Base-by-base conservation (phyloP, 2,888 invertebrate species). In the Dicyrtomina minuta region DNA sequence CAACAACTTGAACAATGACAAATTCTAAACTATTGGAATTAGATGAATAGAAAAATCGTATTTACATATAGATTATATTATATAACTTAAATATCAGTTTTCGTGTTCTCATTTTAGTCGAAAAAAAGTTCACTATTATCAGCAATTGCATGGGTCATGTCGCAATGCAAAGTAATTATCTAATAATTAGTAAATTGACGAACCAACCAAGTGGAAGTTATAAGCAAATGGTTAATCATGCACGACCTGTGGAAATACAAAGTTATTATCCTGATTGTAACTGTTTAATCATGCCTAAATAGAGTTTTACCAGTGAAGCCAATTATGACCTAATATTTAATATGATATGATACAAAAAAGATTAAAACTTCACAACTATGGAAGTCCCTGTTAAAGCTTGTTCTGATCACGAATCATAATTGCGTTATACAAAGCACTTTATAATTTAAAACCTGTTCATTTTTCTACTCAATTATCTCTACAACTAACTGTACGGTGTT, bases 141-240 rank as follows among this genome's bases (percentile, higher is more conserved):
- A 44, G n/a, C n/a, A 17, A 46, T 58, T 10, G 39, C n/a, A 58
- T 39, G 58, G 58, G 39, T 65, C 39, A 53, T 65, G 55, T 65
- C 41, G 65, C 65, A 65, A 65, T 65, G 65, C 65, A 65, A 65
- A 61, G 26, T n/a, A 61, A 27, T 26, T 55, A n/a, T n/a, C n/a
- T n/a, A 51, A n/a, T 62, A 33, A 33, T 24, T 44, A 13, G 51
- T 10, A 20, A 55, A 10, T 55, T 26, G 33, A 41, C 12, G 58
- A 58, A 58, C 58, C 58, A 58, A 58, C 33, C 33, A 58, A 27
- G 10, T 12, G 33, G 27, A 27, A 27, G 13, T 13, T 56, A 24
- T 22, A 33, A 5, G 15, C 8, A 1, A 27, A 27, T 27, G 17
- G 27, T 20, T 27, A 58, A 58, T 56, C 20, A 58, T 58, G 58